Evolutionary conservation across 2,797 vertebrate species (phyloP), one percentile per base, ranked within the genome.

Genomic region (Sphenodon punctatus): DNA sequence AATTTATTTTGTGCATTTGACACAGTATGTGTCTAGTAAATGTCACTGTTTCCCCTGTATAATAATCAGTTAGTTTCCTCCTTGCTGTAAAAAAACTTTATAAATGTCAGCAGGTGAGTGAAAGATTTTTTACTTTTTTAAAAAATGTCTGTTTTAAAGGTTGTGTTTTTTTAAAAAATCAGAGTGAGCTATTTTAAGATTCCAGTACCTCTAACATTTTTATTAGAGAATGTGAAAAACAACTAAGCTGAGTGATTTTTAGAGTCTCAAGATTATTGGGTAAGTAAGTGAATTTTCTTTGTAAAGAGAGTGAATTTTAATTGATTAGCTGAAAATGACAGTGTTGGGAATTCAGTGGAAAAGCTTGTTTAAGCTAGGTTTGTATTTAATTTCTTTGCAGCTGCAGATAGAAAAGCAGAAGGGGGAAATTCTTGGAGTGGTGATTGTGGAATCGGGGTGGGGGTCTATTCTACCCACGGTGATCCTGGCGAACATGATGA

Each of bases 401-500:
- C 96, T 99, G 90, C 97, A 98, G 92, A 94, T 99, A 85, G 97
- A 99, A 94, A 99, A 99, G 89, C 97, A 96, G 77, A 99, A 99
- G 95, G 98, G 99, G 9, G 99, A 99, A 96, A 99, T 99, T 90
- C 96, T 99, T 84, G 99, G 99, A 0, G 98, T 99, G 78, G 98
- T 99, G 89, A 98, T 99, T 4, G 99, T 99, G 91, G 99, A 99
- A 94, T 99, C 98, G 0, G 99, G 99, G 90, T 99, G 99, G 99
- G 99, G 99, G 77, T 99, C 99, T 90, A 99, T 99, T 87, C 95
- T 99, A 68, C 99, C 99, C 92, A 99, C 99, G 0, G 99, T 99
- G 71, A 99, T 99, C 92, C 95, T 99, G 88, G 99, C 99, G 58
- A 99, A 99, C 95, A 99, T 99, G 98, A 98, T 99, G 98, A 99